Evolutionary conservation across 2,113 vertebrate genomes (phyloP).

Genomic region (Pteropus alecto): DNA sequence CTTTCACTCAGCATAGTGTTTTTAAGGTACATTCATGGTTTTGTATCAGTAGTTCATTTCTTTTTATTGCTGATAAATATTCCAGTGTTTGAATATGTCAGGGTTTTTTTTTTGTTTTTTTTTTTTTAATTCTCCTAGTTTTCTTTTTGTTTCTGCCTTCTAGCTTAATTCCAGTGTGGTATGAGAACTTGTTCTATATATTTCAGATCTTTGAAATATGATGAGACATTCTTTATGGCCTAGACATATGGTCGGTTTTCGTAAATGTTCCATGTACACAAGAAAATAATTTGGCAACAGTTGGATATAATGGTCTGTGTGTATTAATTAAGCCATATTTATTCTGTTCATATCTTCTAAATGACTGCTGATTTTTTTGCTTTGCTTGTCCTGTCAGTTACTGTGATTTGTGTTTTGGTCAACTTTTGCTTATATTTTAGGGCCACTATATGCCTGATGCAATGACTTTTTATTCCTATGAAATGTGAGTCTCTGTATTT

Average conservation of each 20-base stretch:
- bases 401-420: neutral
- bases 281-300: neutral
- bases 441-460: neutral
- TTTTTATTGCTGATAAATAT: neutral
- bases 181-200: neutral
- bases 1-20: neutral
- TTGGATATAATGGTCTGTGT: neutral
- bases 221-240: neutral
- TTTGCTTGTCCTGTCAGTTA: neutral
- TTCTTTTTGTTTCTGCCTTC: neutral
- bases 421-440: neutral
- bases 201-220: neutral
- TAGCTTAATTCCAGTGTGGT: neutral
- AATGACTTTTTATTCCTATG: neutral
- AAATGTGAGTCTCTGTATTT: neutral
- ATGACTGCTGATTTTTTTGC: neutral
- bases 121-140: neutral
- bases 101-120: neutral
- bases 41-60: neutral
- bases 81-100: neutral
- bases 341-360: neutral
- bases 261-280: neutral
- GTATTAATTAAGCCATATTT: neutral
- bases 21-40: neutral
- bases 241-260: neutral